phyloP scores from a whole-genome alignment of 92 coral and sea anemone species.

The Palythoa grandis region DNA sequence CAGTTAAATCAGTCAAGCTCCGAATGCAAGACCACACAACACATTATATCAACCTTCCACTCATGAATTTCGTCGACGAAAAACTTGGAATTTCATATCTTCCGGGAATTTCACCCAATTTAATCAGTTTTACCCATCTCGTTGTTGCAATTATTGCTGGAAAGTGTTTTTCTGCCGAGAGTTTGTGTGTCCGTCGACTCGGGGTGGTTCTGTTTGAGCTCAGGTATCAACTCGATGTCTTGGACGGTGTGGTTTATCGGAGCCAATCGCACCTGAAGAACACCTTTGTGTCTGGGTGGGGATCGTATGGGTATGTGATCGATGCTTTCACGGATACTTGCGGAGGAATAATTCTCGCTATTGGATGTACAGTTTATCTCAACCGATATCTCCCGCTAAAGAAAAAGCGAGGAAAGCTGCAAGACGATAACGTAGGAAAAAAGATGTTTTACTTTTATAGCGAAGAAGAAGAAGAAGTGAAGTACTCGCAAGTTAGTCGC shows the following conservation, averaged over 20 bases:
- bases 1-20: slow-evolving; percentile 80
- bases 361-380: slow-evolving; percentile 75
- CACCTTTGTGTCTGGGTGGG: slow-evolving; percentile 85
- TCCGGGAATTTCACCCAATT: slow-evolving; percentile 87
- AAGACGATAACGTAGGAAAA: slow-evolving; percentile 75
- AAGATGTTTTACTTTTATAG: slow-evolving; percentile 39
- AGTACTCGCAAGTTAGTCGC: slow-evolving; percentile 65
- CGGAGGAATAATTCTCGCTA: slow-evolving; percentile 77
- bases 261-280: slow-evolving; percentile 80
- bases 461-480: slow-evolving; percentile 48
- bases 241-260: slow-evolving; percentile 89
- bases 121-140: slow-evolving; percentile 81
- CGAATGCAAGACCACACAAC: slow-evolving; percentile 96
- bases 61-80: slow-evolving; percentile 79
- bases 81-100: slow-evolving; percentile 67
- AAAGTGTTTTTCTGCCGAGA: slow-evolving; percentile 72
- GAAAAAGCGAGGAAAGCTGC: slow-evolving; percentile 54
- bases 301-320: slow-evolving; percentile 82
- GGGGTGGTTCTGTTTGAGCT: slow-evolving; percentile 76
- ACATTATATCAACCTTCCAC: slow-evolving; percentile 84
- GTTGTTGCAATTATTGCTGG: slow-evolving; percentile 80
- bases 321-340: slow-evolving; percentile 87
- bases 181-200: slow-evolving; percentile 76
- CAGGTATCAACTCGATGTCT: slow-evolving; percentile 80
- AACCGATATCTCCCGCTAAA: slow-evolving; percentile 80